phyloP scores from a whole-genome alignment of 2,888 invertebrate species.

The Achlya flavicornis region DNA sequence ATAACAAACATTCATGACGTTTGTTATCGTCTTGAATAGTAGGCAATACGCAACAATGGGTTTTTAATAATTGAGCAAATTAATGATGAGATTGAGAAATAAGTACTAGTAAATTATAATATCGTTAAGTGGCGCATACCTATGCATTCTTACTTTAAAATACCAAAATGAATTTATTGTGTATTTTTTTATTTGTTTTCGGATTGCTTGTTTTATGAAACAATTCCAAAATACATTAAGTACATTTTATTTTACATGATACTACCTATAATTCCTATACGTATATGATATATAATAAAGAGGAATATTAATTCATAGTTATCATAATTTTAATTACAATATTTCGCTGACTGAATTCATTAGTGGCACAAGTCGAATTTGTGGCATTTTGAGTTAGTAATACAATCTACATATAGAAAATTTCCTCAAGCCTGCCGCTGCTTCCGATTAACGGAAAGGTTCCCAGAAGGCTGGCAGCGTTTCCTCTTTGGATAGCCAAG shows the following conservation, averaged over 20 bases:
- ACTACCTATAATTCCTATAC: neutral
- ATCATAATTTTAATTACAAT: neutral
- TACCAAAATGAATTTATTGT: neutral
- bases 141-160: neutral
- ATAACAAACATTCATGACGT: neutral
- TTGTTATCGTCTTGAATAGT: neutral
- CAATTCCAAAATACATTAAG: neutral
- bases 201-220: too few species aligned
- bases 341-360: neutral
- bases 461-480: too few species aligned
- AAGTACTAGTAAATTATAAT: neutral
- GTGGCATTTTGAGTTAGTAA: too few species aligned
- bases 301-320: neutral
- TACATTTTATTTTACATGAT: neutral
- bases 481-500: too few species aligned
- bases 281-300: neutral
- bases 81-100: neutral
- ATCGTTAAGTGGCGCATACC: neutral
- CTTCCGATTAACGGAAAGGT: too few species aligned
- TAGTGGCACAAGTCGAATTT: too few species aligned
- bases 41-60: neutral
- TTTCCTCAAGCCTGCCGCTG: too few species aligned
- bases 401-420: too few species aligned
- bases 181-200: too few species aligned
- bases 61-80: constrained; percentile 18